phyloP scores from a whole-genome alignment of 92 coral and sea anemone species.

The Zoanthus sansibaricus region DNA sequence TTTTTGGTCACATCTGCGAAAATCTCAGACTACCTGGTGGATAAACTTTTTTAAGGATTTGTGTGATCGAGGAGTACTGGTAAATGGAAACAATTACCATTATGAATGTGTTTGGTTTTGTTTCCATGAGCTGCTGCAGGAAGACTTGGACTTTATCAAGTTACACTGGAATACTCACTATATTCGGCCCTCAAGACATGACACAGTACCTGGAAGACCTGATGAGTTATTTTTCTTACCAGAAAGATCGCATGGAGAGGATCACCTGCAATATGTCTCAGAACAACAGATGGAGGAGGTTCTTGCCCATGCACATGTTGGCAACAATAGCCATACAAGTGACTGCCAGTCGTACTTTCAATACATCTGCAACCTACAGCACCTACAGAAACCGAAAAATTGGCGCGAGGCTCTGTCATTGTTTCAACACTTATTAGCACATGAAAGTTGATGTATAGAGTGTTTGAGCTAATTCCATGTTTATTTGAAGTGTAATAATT shows the following conservation, averaged over 20 bases:
- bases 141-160: slow-evolving; percentile 19
- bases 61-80: neutral
- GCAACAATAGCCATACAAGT: neutral
- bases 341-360: slow-evolving; percentile 14
- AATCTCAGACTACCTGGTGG: too few relatives aligned
- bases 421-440: neutral
- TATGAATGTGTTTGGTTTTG: slow-evolving; percentile 1
- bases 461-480: neutral
- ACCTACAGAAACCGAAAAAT: slow-evolving; percentile 6
- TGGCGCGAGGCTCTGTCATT: slow-evolving; percentile 12
- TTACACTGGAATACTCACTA: slow-evolving; percentile 16
- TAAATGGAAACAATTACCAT: slow-evolving; percentile 9
- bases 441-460: neutral
- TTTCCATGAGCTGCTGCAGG: slow-evolving; percentile 27
- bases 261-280: neutral
- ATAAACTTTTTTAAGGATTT: neutral
- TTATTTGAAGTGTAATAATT: neutral
- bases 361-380: slow-evolving; percentile 3
- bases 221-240: neutral
- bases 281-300: slow-evolving; percentile 7
- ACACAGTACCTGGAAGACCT: slow-evolving; percentile 12
- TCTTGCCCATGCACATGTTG: neutral
- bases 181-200: slow-evolving; percentile 21
- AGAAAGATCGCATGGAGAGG: neutral
- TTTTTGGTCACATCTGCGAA: too few relatives aligned